Evolutionary conservation across 2,113 vertebrate species (phyloP).

Genomic region (Struthio camelus): DNA sequence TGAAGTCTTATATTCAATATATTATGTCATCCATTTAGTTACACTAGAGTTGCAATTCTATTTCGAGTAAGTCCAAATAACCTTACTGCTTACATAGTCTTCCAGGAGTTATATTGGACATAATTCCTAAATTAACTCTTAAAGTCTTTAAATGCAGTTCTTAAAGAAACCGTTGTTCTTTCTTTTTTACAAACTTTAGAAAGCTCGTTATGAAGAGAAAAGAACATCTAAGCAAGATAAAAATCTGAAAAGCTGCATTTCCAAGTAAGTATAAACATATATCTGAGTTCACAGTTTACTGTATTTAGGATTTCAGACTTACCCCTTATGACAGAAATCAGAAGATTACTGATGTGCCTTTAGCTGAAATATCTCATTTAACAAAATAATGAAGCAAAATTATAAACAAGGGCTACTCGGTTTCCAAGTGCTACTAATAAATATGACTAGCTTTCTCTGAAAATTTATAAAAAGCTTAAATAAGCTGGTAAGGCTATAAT

Average conservation of each 20-base stretch:
- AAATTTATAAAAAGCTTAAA: neutral
- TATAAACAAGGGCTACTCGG: neutral
- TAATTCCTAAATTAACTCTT: constrained; percentile 21
- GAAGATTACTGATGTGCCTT: neutral
- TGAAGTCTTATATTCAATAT: neutral
- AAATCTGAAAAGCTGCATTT: neutral
- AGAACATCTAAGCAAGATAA: neutral
- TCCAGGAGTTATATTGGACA: neutral
- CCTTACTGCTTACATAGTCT: neutral
- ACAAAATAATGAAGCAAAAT: neutral
- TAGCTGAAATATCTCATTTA: neutral
- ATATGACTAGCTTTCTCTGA: neutral
- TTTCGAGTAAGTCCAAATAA: neutral
- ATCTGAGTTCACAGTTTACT: neutral
- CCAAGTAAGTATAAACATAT: neutral
- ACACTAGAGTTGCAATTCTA: neutral
- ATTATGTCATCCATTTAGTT: neutral
- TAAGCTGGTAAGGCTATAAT: neutral
- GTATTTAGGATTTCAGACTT: neutral
- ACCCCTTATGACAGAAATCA: neutral
- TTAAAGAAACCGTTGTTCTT: neutral
- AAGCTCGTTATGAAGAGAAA: neutral
- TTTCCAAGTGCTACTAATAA: neutral
- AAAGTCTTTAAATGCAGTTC: neutral
- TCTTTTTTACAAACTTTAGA: neutral